Evolutionary conservation across 2,888 invertebrate genomes (phyloP), one percentile per base, ranked within the genome.

Genomic region (Dolichopus griseipennis): DNA sequence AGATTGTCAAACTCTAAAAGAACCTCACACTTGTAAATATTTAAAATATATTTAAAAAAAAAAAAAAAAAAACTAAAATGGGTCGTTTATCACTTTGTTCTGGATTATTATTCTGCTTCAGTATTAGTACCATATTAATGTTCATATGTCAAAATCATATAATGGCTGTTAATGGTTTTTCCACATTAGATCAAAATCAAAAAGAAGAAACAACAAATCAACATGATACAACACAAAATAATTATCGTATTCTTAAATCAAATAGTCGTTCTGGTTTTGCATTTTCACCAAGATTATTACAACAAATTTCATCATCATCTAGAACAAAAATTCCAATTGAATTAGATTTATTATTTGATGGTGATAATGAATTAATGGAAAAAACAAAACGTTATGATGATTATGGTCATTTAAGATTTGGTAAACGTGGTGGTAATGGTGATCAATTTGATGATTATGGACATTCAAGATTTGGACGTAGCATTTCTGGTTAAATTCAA

Each of bases 381-480:
- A 76, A 78, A 27, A 69, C 75, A 8, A 89, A 75, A 80, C 87
- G 77, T 72, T 89, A 88, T 72, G 89, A 90, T 73, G 90, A 90
- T 76, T 91, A 90, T 74, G 90, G 90, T 0, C 89, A 90, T 74
- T 83, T 90, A 81, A 79, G 87, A 73, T 86, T 87, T 74, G 87
- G 86, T 5, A 87, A 87, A 73, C 83, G 87, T 1, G 78, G 78
- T 15, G 79, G 77, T 1, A 52, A 52, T 52, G 88, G 88, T 61
- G 88, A 88, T 69, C 83, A 85, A 22, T 90, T 88, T 72, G 90
- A 90, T 72, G 90, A 90, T 76, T 91, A 90, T 73, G 90, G 90
- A 1, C 90, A 90, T 74, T 83, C 90, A 82, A 81, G 90, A 70
- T 90, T 90, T 74, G 90, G 90, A 15, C 83, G 88, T 70, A 86